Evolutionary conservation across 2,888 invertebrate species (phyloP), one percentile per base, ranked within the genome.

Genomic region (Pammene aurita): DNA sequence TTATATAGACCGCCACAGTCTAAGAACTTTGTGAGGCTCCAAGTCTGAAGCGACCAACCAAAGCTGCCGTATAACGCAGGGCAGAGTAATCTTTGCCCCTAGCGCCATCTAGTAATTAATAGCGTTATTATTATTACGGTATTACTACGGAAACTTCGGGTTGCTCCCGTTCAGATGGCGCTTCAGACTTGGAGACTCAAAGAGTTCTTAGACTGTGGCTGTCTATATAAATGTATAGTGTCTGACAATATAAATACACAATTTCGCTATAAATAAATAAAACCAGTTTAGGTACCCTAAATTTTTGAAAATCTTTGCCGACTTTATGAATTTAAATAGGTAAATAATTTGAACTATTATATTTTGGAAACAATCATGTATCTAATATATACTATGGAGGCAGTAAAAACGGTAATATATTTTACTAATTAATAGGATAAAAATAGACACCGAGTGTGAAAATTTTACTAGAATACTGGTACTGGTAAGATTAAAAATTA

Each of bases 381-480:
- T 75, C 74, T 76, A 77, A 78, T 78, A 81, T 77, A 80, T 75
- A 76, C 80, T 79, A 80, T 78, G 73, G 76, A 84, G 83, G 82
- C 84, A 76, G 79, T 84, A 79, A 81, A 78, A 84, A 84, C 78
- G 80, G 83, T 84, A 77, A 79, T 83, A 84, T 80, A 82, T 83
- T 85, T 84, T 77, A 83, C 84, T 84, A 84, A 67, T 79, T 77
- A 76, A 77, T 74, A 78, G 76, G 81, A 80, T 82, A 87, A 87
- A 89, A 88, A 89, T 89, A 89, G 85, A 88, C 87, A 89, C 84
- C 83, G 81, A 88, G 77, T 82, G 80, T 76, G 76, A 76, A 76
- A 71, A 68, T 78, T 85, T 84, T 75, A 75, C 84, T 85, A 87
- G 82, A 84, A 80, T 68, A 68, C n/a, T n/a, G 63, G 68, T 83